phyloP scores from a whole-genome alignment of 2,113 vertebrate genomes.

The Cettia cetti region DNA sequence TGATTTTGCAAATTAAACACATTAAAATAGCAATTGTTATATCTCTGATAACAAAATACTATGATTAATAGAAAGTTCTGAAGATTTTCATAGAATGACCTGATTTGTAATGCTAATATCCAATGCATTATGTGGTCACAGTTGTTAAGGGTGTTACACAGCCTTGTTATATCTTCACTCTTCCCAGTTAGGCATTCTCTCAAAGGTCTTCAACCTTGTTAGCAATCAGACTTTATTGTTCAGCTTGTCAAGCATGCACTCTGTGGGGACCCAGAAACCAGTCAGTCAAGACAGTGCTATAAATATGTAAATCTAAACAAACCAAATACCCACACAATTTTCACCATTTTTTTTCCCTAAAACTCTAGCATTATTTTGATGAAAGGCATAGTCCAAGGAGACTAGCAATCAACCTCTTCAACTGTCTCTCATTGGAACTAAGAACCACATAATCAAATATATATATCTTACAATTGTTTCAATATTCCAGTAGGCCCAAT shows the following conservation, averaged over 20 bases:
- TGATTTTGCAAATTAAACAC: not conserved
- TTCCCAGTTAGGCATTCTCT: not conserved
- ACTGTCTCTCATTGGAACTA: not conserved
- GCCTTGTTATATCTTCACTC: not conserved
- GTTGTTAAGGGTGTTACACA: not conserved
- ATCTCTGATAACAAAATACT: not conserved
- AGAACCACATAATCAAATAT: not conserved
- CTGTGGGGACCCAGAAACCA: not conserved
- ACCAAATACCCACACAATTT: not conserved
- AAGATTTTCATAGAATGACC: not conserved
- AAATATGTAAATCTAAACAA: slow-evolving; percentile 29
- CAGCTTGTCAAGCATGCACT: not conserved
- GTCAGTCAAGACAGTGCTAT: not conserved
- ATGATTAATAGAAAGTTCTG: not conserved
- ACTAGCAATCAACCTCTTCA: not conserved
- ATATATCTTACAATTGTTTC: not conserved
- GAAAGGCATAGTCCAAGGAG: not conserved
- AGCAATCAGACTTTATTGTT: not conserved
- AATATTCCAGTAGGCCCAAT: not conserved
- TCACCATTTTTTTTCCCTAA: not conserved
- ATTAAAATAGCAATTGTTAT: not conserved
- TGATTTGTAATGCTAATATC: not conserved
- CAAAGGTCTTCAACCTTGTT: slow-evolving; percentile 1
- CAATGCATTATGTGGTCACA: not conserved
- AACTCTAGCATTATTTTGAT: not conserved